These are phyloP conservation scores for Tyria jacobaeae DNA, from an alignment of 2,888 invertebrate genomes.

Conservation along the genomic window DNA sequence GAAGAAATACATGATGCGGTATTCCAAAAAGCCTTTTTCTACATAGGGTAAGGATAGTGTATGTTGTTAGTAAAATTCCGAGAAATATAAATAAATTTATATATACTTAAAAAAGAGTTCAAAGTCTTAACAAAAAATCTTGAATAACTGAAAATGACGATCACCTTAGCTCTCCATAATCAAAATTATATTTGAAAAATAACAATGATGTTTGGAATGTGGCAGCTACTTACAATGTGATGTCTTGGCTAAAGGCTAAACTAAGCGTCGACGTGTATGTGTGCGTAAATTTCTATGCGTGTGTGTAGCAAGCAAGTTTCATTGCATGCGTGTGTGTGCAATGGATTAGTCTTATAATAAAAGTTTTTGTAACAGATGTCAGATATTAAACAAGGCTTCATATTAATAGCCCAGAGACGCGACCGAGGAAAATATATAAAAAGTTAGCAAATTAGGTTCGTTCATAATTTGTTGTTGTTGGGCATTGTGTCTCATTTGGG, in stretches of 20 bases:
- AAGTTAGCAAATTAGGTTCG: constrained; percentile 81
- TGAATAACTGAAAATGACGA: constrained; percentile 22
- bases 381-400: constrained; percentile 85
- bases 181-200: constrained; percentile 20
- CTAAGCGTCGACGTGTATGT: constrained; percentile 68
- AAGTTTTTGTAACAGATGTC: constrained; percentile 87
- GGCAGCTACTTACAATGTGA: constrained; percentile 64
- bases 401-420: constrained; percentile 81
- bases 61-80: neutral
- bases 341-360: constrained; percentile 87
- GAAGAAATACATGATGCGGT: no score
- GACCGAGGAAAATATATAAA: constrained; percentile 82
- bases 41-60: no score
- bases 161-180: constrained; percentile 5
- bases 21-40: neutral
- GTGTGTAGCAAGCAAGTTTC: constrained; percentile 51
- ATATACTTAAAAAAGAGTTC: no score
- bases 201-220: constrained; percentile 19
- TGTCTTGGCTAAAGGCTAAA: constrained; percentile 73
- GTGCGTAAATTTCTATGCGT: constrained; percentile 42
- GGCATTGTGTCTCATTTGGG: constrained; percentile 61
- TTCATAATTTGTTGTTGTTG: constrained; percentile 74
- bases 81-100: neutral
- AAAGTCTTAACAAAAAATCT: no score
- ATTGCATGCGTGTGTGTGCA: constrained; percentile 72